Evolutionary conservation across 1,140 invertebrate genomes (phyloP).

Genomic region (Akabosia matsudoensis): DNA sequence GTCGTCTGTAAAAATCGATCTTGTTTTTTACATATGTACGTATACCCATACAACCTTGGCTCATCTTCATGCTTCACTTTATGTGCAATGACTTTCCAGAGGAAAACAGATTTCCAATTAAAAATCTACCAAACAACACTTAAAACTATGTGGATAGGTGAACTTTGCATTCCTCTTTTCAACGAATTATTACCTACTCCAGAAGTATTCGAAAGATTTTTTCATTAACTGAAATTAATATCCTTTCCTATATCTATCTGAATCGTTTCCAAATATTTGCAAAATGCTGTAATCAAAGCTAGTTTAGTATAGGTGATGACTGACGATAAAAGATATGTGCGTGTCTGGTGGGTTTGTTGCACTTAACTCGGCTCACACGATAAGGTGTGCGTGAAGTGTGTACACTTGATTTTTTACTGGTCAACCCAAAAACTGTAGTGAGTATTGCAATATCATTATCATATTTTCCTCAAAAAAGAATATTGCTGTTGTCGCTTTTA

Average conservation of each 20-base stretch:
- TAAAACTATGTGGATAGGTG: neutral
- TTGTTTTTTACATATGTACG: neutral
- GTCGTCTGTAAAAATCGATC: conserved; percentile 20
- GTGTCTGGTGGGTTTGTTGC: neutral
- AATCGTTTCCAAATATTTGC: too few relatives aligned
- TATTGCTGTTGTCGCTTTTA: neutral
- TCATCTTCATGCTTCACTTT: neutral
- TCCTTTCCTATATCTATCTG: too few relatives aligned
- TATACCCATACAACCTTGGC: neutral
- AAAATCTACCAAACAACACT: neutral
- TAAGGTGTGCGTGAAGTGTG: neutral
- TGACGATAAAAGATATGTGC: neutral
- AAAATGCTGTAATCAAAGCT: too few relatives aligned
- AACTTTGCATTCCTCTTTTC: too few relatives aligned
- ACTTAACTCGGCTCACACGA: neutral
- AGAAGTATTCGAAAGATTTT: too few relatives aligned
- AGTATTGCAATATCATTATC: neutral
- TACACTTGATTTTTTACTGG: neutral
- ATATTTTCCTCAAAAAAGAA: neutral
- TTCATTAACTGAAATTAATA: too few relatives aligned
- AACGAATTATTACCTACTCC: too few relatives aligned
- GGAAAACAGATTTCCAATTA: conserved; percentile 15
- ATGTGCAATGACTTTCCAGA: neutral
- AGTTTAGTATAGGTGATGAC: too few relatives aligned
- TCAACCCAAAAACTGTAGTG: neutral